Evolutionary conservation across 2,797 vertebrate genomes (phyloP).

Genomic region (Catostomus latipinnis): DNA sequence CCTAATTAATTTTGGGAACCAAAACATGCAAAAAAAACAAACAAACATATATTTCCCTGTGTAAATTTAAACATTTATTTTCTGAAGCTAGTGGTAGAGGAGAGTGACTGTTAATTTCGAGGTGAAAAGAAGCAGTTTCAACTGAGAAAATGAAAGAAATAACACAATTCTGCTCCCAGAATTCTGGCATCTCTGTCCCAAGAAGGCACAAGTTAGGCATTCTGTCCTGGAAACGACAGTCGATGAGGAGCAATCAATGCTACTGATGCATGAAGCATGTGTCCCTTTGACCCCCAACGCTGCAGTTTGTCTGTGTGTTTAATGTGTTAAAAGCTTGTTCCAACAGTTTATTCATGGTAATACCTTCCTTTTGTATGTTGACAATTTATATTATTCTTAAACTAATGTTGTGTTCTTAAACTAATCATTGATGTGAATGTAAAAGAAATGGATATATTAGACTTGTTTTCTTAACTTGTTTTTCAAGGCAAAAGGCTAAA

Average conservation of each 20-base stretch:
- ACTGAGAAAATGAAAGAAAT: background rate
- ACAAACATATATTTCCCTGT: background rate
- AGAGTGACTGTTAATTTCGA: background rate
- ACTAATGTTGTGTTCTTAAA: background rate
- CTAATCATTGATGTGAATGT: background rate
- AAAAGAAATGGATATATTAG: background rate
- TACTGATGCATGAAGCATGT: slow-evolving; percentile 45
- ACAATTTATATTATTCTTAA: slow-evolving; percentile 4
- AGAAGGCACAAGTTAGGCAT: slow-evolving; percentile 38
- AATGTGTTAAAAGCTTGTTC: slow-evolving; percentile 35
- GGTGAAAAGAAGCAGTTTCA: background rate
- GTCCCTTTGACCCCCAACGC: slow-evolving; percentile 48
- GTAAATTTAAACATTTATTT: background rate
- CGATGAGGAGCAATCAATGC: slow-evolving; percentile 50
- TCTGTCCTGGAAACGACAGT: slow-evolving; percentile 31
- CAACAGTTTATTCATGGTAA: slow-evolving; percentile 2
- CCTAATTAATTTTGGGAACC: background rate
- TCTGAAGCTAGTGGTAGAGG: background rate
- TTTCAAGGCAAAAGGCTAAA: background rate
- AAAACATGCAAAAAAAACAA: background rate
- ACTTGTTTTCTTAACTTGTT: background rate
- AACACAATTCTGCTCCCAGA: background rate
- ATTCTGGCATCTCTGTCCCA: slow-evolving; percentile 5
- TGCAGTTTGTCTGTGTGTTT: slow-evolving; percentile 30
- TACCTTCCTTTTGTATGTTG: background rate